Conservation (phyloP, 2,888 invertebrate genomes). For the Arctia plantaginis region DNA sequence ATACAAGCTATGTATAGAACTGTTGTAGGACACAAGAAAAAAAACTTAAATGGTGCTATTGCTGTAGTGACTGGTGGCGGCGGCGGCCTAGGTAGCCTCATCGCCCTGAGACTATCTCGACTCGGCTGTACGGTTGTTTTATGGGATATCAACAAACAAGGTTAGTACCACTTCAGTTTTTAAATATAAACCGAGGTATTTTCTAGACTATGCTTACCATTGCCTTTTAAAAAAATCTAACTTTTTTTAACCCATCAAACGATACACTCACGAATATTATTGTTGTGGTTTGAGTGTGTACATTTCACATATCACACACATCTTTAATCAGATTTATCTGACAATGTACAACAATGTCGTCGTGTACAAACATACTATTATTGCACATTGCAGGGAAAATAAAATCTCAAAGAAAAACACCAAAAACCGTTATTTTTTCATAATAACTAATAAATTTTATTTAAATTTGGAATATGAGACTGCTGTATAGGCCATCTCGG, state of each 20-base stretch:
- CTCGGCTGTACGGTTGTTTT: constrained; percentile 93
- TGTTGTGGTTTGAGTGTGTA: not conserved
- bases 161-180: constrained; percentile 78
- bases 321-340: not conserved
- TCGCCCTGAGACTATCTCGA: constrained; percentile 91
- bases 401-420: not conserved
- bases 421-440: too few relatives aligned
- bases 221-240: not conserved
- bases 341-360: not conserved
- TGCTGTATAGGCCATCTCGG: too few relatives aligned
- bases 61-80: constrained; percentile 96
- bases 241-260: not conserved
- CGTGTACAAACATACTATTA: not conserved
- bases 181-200: not conserved
- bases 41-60: constrained; percentile 91
- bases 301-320: not conserved
- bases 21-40: constrained; percentile 88
- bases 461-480: too few relatives aligned
- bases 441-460: too few relatives aligned
- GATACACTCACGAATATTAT: too few relatives aligned
- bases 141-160: constrained; percentile 96
- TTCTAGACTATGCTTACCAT: not conserved
- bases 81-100: constrained; percentile 92
- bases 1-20: constrained; percentile 87
- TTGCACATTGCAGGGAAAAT: not conserved